phyloP scores from a whole-genome alignment of 2,113 vertebrate genomes.

The Corythoichthys haematopterus region DNA sequence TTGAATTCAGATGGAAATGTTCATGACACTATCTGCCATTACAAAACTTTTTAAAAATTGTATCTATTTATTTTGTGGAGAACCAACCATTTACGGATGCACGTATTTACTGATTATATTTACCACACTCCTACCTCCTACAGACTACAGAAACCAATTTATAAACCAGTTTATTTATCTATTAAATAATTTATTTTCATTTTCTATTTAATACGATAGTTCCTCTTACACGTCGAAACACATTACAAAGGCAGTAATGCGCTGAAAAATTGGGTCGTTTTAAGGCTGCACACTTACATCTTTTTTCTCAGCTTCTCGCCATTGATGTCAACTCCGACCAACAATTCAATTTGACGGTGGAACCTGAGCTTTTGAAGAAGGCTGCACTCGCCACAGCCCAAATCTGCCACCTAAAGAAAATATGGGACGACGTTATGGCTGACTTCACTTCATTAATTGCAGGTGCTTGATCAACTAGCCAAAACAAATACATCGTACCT shows the following conservation, averaged over 20 bases:
- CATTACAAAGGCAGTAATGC: not conserved
- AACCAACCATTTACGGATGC: too few relatives aligned
- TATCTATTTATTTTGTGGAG: too few relatives aligned
- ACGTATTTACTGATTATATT: too few relatives aligned
- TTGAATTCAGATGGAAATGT: not conserved
- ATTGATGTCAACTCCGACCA: conserved; percentile 84
- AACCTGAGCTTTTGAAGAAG: conserved; percentile 83
- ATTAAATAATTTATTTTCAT: too few relatives aligned
- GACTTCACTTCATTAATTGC: not conserved
- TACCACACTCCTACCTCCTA: too few relatives aligned
- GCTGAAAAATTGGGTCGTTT: not conserved
- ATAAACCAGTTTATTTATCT: too few relatives aligned
- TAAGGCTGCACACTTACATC: conserved; percentile 63
- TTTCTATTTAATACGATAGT: too few relatives aligned
- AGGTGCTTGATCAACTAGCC: not conserved
- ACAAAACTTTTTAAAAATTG: not conserved
- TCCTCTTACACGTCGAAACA: not conserved
- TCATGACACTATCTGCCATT: not conserved
- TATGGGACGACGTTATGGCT: not conserved
- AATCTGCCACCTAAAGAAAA: conserved; percentile 80
- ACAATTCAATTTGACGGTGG: conserved; percentile 75
- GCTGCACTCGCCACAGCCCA: conserved; percentile 82
- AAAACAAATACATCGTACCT: conserved; percentile 62
- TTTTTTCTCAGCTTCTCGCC: conserved; percentile 65
- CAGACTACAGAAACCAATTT: too few relatives aligned